Evolutionary conservation across 2,113 vertebrate genomes (phyloP).

Genomic region (Atrichornis clamosus): DNA sequence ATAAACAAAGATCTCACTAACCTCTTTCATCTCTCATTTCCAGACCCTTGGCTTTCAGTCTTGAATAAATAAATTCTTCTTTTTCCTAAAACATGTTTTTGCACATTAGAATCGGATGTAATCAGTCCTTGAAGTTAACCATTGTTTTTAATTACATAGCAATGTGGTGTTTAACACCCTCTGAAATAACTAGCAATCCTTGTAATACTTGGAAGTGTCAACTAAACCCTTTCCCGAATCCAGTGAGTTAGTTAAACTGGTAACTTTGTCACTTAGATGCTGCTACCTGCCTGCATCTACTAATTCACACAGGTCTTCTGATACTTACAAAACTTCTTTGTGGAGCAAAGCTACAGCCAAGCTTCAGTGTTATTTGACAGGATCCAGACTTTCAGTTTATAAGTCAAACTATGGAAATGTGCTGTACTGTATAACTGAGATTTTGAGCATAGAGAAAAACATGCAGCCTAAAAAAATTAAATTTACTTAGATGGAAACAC

Average conservation of each 20-base stretch:
- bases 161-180: neutral
- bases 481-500: neutral
- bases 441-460: neutral
- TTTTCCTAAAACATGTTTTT: constrained; percentile 82
- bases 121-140: neutral
- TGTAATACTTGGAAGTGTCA: neutral
- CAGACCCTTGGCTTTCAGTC: constrained; percentile 81
- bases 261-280: neutral
- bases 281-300: neutral
- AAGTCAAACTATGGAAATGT: neutral
- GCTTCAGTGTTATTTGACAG: neutral
- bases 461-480: neutral
- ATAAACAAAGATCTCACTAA: constrained; percentile 60
- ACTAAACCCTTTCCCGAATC: neutral
- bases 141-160: neutral
- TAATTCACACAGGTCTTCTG: neutral
- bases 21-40: constrained; percentile 77
- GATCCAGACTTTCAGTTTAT: neutral
- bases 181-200: neutral
- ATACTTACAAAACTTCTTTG: neutral
- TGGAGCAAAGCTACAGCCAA: neutral
- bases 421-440: neutral
- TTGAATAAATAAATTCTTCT: constrained; percentile 82
- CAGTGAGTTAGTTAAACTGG: neutral
- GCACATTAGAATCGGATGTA: neutral